Conservation (phyloP, 1,140 invertebrate species). For the Tenebrio molitor region DNA sequence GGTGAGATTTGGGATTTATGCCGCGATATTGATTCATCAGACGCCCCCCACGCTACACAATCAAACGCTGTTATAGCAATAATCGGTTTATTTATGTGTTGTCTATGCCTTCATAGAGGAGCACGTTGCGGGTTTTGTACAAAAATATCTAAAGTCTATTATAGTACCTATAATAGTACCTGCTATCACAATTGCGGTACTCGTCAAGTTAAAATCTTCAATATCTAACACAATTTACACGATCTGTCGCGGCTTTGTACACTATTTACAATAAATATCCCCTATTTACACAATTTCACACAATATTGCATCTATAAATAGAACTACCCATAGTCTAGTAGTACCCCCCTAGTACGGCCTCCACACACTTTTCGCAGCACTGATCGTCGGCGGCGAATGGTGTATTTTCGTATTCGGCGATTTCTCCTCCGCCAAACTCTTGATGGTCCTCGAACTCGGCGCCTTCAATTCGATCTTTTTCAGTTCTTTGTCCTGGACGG, state of each 20-base stretch:
- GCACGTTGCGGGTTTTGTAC: constrained; percentile 56
- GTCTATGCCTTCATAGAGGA: constrained; percentile 17
- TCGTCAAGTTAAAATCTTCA: constrained; percentile 55
- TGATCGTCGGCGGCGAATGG: constrained; percentile 67
- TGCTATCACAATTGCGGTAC: constrained; percentile 66
- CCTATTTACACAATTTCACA: constrained; percentile 4
- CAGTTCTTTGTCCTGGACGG: constrained; percentile 69
- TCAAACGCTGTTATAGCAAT: constrained; percentile 5
- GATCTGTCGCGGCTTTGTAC: constrained; percentile 46
- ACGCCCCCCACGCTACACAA: background rate
- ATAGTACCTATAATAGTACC: constrained; percentile 52
- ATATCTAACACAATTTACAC: constrained; percentile 58
- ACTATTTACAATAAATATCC: constrained; percentile 49
- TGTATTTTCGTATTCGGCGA: constrained; percentile 73
- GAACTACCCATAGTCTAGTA: background rate
- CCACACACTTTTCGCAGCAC: constrained; percentile 79
- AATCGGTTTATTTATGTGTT: constrained; percentile 8
- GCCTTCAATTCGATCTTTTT: constrained; percentile 74
- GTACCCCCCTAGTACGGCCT: constrained; percentile 76
- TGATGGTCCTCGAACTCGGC: constrained; percentile 68
- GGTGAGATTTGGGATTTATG: constrained; percentile 57
- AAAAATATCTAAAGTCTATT: constrained; percentile 66
- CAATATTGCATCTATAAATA: constrained; percentile 52
- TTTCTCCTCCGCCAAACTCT: constrained; percentile 63
- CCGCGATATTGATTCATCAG: constrained; percentile 57